Evolutionary conservation across 2,797 vertebrate species (phyloP), one percentile per base, ranked within the genome.

Genomic region (Threskiornis aethiopicus): DNA sequence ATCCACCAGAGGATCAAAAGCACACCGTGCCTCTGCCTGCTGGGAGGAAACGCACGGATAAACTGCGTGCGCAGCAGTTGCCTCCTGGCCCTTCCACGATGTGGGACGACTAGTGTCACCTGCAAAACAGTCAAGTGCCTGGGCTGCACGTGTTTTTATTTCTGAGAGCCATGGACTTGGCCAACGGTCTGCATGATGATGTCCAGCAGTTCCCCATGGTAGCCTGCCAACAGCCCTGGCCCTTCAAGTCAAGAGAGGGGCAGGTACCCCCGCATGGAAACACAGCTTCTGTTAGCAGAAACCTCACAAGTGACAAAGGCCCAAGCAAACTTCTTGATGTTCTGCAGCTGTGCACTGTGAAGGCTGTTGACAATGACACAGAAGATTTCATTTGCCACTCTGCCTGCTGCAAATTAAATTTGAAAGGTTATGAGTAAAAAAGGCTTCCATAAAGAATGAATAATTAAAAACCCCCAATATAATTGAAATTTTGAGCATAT

Each of bases 41-140:
- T 25, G 35, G 24, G 71, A 49, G 16, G 37, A n/a, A 66, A 77
- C 2, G 6, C 21, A 13, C 0, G 0, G n/a, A 41, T 17, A 21
- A 82, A 41, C 54, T 29, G 29, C 10, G 26, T 19, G 19, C 67
- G 58, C 5, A 69, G 55, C 55, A 58, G 21, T 8, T 19, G 22
- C 31, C 37, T 81, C 44, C 26, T 26, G 29, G 35, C 16, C 33
- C 33, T 55, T 77, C 46, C 33, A 19, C 39, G 58, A 2, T 4
- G n/a, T 24, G 31, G 31, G 20, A 66, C 31, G 25, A 79, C 31
- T 7, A 17, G 15, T 24, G 19, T 26, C 69, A 65, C 31, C 58
- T 22, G 35, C 19, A 64, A 84, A 84, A 28, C 12, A n/a, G 35
- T 19, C 16, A 31, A 64, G 57, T n/a, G 20, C 41, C 62, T 28